A percentile compares a stretch with the other conserved stretches of the same genome.
Conservation (phyloP, 2,888 invertebrate species). For the Crepidodera aurea region DNA sequence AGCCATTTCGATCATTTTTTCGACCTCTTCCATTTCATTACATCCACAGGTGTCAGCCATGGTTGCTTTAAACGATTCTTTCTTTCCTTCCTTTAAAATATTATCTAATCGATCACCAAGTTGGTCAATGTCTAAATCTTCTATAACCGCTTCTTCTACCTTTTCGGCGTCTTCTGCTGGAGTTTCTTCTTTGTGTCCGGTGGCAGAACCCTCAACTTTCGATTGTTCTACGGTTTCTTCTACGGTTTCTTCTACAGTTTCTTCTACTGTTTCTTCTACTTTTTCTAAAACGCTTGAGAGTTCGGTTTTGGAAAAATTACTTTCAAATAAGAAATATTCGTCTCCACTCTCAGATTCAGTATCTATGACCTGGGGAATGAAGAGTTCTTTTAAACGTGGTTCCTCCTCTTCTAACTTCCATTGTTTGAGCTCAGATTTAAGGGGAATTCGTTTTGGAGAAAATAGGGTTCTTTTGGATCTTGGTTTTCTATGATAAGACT, state of each 20-base stretch:
- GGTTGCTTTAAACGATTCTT: neutral
- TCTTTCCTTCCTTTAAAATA: conserved; percentile 13
- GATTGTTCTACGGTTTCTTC: neutral
- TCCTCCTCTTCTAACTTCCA: conserved; percentile 24
- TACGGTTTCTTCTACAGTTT: neutral
- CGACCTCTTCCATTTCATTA: conserved; percentile 54
- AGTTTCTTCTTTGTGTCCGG: conserved; percentile 37
- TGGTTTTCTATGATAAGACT: conserved; percentile 28
- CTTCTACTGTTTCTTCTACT: conserved; percentile 14
- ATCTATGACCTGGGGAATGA: conserved; percentile 27
- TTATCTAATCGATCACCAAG: conserved; percentile 19
- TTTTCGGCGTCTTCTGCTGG: conserved; percentile 31
- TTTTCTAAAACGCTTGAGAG: conserved; percentile 12
- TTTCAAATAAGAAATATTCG: too few species aligned
- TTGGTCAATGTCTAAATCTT: conserved; percentile 11
- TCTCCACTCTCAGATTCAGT: conserved; percentile 33
- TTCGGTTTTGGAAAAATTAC: conserved; percentile 12
- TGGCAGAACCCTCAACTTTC: conserved; percentile 21
- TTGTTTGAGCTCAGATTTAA: conserved; percentile 9
- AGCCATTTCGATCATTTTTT: conserved; percentile 54
- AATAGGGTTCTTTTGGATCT: conserved; percentile 33
- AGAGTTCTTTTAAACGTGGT: conserved; percentile 30
- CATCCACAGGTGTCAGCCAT: conserved; percentile 5
- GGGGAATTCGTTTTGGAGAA: conserved; percentile 23
- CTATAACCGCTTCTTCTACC: conserved; percentile 25